A percentile compares a stretch with the other conserved stretches of the same genome.
phyloP scores from a whole-genome alignment of 2,888 invertebrate species.

The Petrolisthes manimaculis region DNA sequence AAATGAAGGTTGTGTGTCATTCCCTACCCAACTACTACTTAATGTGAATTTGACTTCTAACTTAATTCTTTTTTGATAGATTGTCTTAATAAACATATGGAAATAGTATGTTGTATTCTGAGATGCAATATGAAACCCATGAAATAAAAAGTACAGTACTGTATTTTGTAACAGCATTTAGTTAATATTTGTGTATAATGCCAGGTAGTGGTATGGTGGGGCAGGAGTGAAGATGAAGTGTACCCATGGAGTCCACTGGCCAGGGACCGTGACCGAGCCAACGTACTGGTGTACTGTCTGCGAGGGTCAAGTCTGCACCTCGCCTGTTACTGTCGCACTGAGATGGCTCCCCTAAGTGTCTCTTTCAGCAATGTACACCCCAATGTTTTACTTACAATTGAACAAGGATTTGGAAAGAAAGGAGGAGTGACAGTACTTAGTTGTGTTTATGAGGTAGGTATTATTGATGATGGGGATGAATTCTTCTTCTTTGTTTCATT shows the following conservation, averaged over 20 bases:
- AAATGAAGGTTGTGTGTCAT: too few species aligned
- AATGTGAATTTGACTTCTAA: too few species aligned
- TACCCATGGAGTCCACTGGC: slow-evolving; percentile 93
- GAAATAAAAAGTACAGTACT: not conserved
- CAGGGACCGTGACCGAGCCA: slow-evolving; percentile 87
- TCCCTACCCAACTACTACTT: too few species aligned
- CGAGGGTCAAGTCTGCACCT: slow-evolving; percentile 76
- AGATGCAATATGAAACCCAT: not conserved
- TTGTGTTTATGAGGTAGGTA: slow-evolving; percentile 64
- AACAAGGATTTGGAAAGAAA: slow-evolving; percentile 83
- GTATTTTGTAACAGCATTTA: not conserved
- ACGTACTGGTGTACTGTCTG: slow-evolving; percentile 82
- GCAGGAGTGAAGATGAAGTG: slow-evolving; percentile 85
- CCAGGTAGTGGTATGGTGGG: slow-evolving; percentile 85
- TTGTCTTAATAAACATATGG: not conserved
- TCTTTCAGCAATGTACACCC: slow-evolving; percentile 81
- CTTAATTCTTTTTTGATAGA: too few species aligned
- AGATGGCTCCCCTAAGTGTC: slow-evolving; percentile 88
- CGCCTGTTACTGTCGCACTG: slow-evolving; percentile 85
- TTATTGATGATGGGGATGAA: too few species aligned
- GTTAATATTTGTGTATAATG: not conserved
- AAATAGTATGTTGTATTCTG: too few species aligned
- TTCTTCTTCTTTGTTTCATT: too few species aligned
- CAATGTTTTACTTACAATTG: slow-evolving; percentile 82
- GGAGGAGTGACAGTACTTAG: slow-evolving; percentile 70